Conservation (phyloP, 30 jellyfish, hydroid and myxozoan genomes). For the Clytia hemisphaerica region DNA sequence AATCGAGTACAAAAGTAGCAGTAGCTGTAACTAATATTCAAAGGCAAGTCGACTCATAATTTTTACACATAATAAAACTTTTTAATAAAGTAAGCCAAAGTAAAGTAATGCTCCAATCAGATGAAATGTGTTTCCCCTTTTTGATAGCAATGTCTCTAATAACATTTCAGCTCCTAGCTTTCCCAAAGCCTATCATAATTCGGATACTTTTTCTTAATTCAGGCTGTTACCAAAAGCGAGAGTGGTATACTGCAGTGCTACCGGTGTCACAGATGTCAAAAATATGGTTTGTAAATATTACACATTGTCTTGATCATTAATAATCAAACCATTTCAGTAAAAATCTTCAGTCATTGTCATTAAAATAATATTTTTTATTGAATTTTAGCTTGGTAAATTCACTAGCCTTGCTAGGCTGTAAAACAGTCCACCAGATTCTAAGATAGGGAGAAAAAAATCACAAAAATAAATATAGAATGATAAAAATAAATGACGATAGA, state of each 20-base stretch:
- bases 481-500: no score
- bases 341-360: no score
- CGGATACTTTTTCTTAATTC: not conserved
- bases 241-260: slow-evolving; percentile 93
- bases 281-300: slow-evolving; percentile 50
- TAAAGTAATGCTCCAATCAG: no score
- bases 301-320: no score
- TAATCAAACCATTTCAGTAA: not conserved
- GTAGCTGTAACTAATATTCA: slow-evolving; percentile 74
- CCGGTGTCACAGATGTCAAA: slow-evolving; percentile 92
- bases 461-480: no score
- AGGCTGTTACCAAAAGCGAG: slow-evolving; percentile 82
- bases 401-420: no score
- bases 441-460: no score
- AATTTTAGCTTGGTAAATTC: no score
- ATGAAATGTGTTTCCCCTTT: not conserved
- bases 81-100: no score
- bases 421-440: no score
- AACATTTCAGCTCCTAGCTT: not conserved
- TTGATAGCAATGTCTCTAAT: not conserved
- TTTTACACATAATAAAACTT: no score
- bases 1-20: slow-evolving; percentile 82
- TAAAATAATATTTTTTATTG: no score
- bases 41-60: slow-evolving; percentile 21
- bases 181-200: not conserved